A percentile compares a stretch with the other conserved stretches of the same genome.
These are phyloP conservation scores for Napeogenes sylphis DNA, from an alignment of 2,888 invertebrate species.

Conservation along the genomic window DNA sequence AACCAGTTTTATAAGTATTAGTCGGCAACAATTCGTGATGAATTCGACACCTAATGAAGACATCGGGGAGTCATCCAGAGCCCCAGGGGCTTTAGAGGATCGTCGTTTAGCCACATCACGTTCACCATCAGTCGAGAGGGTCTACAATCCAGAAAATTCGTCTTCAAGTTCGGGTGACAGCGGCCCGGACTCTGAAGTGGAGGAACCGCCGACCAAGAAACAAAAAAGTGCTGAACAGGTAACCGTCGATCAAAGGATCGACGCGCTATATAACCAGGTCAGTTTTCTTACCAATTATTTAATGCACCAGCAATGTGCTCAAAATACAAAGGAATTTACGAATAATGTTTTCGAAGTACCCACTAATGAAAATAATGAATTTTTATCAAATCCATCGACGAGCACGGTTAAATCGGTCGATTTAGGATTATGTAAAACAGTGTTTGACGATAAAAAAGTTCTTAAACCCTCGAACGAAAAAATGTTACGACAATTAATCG, in stretches of 20 bases:
- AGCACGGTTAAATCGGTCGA: neutral
- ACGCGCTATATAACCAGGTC: slow-evolving; percentile 15
- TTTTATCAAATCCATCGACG: neutral
- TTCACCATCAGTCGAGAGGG: no score
- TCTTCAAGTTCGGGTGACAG: neutral
- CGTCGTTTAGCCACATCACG: no score
- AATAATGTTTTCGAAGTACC: no score
- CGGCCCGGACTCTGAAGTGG: neutral
- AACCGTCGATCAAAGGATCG: slow-evolving; percentile 16
- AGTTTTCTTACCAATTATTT: slow-evolving; percentile 15
- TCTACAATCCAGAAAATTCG: no score
- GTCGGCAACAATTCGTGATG: no score
- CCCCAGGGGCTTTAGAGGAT: no score
- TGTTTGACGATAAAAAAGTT: slow-evolving; percentile 10
- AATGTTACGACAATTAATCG: slow-evolving; percentile 18
- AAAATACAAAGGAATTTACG: no score
- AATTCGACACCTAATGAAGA: no score
- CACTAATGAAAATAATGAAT: neutral
- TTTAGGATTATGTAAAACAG: neutral
- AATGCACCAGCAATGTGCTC: slow-evolving; percentile 13
- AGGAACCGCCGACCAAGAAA: slow-evolving; percentile 4
- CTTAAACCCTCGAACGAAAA: slow-evolving; percentile 16
- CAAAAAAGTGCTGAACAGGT: slow-evolving; percentile 4
- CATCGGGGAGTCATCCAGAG: no score
- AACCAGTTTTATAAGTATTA: no score